phyloP scores from a whole-genome alignment of 2,113 vertebrate genomes.

The Platysternon megacephalum region DNA sequence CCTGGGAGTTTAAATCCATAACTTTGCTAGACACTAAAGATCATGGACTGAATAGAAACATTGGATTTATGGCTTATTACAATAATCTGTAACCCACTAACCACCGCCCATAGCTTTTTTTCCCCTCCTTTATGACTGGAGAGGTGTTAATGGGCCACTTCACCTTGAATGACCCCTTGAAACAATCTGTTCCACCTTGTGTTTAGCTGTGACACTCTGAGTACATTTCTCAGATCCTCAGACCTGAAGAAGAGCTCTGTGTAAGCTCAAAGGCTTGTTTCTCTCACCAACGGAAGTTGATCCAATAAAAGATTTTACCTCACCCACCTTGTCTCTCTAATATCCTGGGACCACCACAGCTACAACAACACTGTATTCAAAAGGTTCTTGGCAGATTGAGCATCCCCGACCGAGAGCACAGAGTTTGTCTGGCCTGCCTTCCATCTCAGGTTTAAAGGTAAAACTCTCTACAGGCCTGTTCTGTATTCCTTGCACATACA shows the following conservation, averaged over 20 bases:
- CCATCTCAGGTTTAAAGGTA: conserved; percentile 8
- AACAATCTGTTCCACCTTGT: neutral
- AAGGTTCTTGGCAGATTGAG: conserved; percentile 54
- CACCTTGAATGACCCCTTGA: neutral
- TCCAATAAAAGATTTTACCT: neutral
- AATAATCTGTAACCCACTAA: neutral
- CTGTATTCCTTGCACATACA: neutral
- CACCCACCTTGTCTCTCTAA: neutral
- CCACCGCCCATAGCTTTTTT: neutral
- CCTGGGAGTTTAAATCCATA: neutral
- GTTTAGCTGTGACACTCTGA: neutral
- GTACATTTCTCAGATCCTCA: neutral
- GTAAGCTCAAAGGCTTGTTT: neutral
- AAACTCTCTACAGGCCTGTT: conserved; percentile 8
- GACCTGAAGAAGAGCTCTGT: neutral
- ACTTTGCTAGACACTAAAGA: neutral
- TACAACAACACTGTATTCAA: neutral
- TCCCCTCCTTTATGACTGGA: neutral
- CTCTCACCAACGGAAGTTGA: neutral
- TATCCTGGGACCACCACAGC: neutral
- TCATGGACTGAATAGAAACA: neutral
- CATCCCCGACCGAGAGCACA: conserved; percentile 34
- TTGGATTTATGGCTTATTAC: neutral
- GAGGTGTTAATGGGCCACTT: neutral
- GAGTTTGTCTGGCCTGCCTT: conserved; percentile 48